Evolutionary conservation across 2,113 vertebrate species (phyloP), one percentile per base, ranked within the genome.

Genomic region (Castor canadensis): DNA sequence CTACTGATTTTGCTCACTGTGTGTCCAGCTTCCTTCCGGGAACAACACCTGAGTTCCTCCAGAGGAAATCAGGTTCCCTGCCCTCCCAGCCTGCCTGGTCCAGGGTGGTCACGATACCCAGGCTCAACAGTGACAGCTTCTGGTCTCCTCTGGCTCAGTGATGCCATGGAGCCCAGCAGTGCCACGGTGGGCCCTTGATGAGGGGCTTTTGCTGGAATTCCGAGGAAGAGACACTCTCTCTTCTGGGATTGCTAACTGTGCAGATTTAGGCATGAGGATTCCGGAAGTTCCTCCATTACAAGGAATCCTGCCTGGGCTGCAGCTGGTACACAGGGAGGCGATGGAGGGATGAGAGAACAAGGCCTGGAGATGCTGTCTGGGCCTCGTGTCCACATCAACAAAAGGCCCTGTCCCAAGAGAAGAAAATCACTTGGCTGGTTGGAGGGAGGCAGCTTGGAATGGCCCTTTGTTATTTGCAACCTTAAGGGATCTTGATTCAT

Each of bases 401-500:
- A 16, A 54, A 79, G 5, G 56, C n/a, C 69, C 52, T 83, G 35
- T 11, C 0, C 45, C 20, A 13, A 56, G 47, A 89, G 62, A 58
- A 40, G 43, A 24, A 6, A 4, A 32, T 6, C 49, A 17, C n/a
- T 38, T 24, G 67, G 15, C 35, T 9, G 2, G 2, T 0, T 6
- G 47, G 32, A 10, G 7, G 4, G 58, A 24, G n/a, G 13, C 43
- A 11, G 9, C 58, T 30, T 6, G 64, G n/a, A 4, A 12, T 32
- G 20, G 43, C 22, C 17, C 43, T 89, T 66, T 52, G 80, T 32
- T 58, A 17, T 54, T 66, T 79, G 13, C 52, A 75, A 0, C 38
- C 58, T 45, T 4, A 17, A 72, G 54, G 88, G 6, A 13, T 81
- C 40, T 60, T 43, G 43, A 40, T 11, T 40, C 43, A 35, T 15